Percentiles rank a stretch among this genome's conserved stretches.
These are phyloP conservation scores for Morone saxatilis DNA, from an alignment of 2,113 vertebrate species.

Conservation along the genomic window DNA sequence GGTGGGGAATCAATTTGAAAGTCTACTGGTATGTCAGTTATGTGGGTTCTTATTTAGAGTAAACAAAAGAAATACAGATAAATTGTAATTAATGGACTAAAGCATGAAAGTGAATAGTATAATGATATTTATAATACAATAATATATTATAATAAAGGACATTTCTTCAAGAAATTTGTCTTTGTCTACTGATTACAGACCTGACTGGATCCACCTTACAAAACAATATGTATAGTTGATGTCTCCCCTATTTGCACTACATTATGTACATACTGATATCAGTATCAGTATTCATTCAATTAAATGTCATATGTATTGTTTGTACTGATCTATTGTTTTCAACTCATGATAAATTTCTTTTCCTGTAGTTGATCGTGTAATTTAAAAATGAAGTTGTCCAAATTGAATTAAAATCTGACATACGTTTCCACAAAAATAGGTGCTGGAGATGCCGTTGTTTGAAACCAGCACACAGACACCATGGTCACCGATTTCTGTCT, in stretches of 20 bases:
- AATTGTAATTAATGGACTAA: not conserved
- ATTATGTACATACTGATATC: not conserved
- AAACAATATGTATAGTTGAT: not conserved
- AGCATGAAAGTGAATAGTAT: not conserved
- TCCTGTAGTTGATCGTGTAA: not conserved
- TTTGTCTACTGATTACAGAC: not conserved
- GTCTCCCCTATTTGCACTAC: not conserved
- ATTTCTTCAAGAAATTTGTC: not conserved
- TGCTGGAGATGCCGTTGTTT: not conserved
- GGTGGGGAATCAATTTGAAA: not conserved
- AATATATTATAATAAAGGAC: not conserved
- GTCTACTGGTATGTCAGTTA: not conserved
- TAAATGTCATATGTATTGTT: not conserved
- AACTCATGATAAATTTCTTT: not conserved
- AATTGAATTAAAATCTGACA: not conserved
- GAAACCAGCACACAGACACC: not conserved
- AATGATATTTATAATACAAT: no score
- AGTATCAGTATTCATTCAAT: not conserved
- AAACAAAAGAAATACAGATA: not conserved
- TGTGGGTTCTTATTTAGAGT: not conserved
- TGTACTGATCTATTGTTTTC: not conserved
- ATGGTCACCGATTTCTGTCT: not conserved
- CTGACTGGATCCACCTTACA: not conserved
- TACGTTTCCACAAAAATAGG: not conserved
- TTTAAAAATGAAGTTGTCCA: not conserved